Base-by-base conservation (phyloP, 2,888 invertebrate species). In the Netelia fuscicornis region DNA sequence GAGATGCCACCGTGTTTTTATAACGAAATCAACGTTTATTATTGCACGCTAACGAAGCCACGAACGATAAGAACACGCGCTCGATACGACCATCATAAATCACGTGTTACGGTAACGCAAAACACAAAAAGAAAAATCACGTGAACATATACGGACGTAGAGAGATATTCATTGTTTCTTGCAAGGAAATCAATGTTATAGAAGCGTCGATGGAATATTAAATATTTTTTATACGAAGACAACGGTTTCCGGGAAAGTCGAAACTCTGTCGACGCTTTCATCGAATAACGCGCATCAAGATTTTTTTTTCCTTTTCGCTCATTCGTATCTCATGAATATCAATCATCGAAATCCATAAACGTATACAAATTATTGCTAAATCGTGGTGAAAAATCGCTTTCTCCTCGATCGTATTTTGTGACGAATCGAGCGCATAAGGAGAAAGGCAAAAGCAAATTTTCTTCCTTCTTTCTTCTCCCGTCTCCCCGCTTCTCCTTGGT, bases 1-100 rank as follows among this genome's bases (percentile, higher is more conserved):
- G 25, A 44, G n/a, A 25, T 17, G 20, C 11, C 44, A 67, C 44
- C 17, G n/a, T 30, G 56, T 11, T 9, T 5, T 20, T 25, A 11
- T 48, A 52, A 65, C 44, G 77, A 72, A 42, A 58, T 60, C 42
- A 72, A 60, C 58, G 9, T 65, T 64, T 70, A 48, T 68, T 54
- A 68, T 52, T 48, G 25, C 42, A 30, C 68, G n/a, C 48, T 83
- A 83, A 83, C 74, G 78, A 83, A 83, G 54, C 74, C 48, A 44
- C 44, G 68, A 48, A 77, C 30, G 44, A 68, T 68, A 65, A 62
- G 23, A 65, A 37, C 37, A 17, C 52, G 13, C 44, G 54, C 56
- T 25, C 37, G 10, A 52, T 60, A 78, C n/a, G 23, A 54, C 42
- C 0, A 23, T 25, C 58, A 23, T 23, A 25, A 77, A 68, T 54